phyloP scores from a whole-genome alignment of 2,113 vertebrate species.

The Orthonyx spaldingii region DNA sequence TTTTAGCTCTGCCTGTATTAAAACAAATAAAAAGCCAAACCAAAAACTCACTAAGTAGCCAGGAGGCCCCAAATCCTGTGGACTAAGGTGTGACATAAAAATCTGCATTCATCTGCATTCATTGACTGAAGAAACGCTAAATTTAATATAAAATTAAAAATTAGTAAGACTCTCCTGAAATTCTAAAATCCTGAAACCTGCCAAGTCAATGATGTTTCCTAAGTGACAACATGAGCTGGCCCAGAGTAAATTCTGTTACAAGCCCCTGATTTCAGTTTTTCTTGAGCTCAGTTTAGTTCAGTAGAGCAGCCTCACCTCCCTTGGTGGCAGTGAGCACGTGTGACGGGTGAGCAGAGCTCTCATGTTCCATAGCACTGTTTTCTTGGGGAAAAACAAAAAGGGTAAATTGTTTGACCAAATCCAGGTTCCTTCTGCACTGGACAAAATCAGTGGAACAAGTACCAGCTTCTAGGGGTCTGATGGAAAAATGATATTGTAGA shows the following conservation, averaged over 20 bases:
- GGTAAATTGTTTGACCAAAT: background rate
- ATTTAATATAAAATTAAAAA: background rate
- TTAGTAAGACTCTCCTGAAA: background rate
- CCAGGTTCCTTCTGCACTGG: background rate
- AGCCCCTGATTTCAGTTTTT: background rate
- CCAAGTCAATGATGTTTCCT: background rate
- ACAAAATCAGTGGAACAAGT: background rate
- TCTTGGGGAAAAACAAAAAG: rapidly evolving
- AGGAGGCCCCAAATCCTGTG: background rate
- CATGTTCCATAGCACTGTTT: rapidly evolving
- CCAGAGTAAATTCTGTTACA: background rate
- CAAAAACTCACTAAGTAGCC: background rate
- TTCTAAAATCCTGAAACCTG: background rate
- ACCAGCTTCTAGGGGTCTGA: background rate
- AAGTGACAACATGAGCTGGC: background rate
- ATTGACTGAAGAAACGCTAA: background rate
- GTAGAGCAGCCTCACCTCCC: background rate
- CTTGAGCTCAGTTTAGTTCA: background rate
- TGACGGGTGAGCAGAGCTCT: background rate
- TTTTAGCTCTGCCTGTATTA: background rate
- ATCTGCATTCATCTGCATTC: background rate
- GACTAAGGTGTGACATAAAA: background rate
- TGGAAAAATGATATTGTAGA: background rate
- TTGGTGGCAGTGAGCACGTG: rapidly evolving
- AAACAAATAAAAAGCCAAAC: background rate